Conservation (phyloP, 2,888 invertebrate genomes). For the Lasiommata megera region DNA sequence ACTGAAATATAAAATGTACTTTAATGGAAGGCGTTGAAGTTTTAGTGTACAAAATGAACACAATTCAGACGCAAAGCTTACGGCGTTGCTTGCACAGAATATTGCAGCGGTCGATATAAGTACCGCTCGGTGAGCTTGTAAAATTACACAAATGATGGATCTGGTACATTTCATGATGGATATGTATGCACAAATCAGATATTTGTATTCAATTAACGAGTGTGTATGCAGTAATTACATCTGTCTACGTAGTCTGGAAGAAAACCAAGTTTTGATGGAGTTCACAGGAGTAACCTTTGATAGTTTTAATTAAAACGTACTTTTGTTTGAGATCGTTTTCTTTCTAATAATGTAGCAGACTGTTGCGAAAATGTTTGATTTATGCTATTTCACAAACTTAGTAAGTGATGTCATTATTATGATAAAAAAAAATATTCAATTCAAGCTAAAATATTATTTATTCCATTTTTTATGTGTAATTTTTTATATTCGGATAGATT, state of each 20-base stretch:
- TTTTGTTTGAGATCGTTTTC: neutral
- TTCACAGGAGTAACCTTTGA: neutral
- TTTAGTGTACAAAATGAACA: slow-evolving; percentile 45
- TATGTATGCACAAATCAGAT: neutral
- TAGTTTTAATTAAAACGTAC: neutral
- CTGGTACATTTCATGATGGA: slow-evolving; percentile 35
- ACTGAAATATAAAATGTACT: slow-evolving; percentile 32
- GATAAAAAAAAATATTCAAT: no score
- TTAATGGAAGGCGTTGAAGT: slow-evolving; percentile 36
- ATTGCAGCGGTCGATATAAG: slow-evolving; percentile 47
- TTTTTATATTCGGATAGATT: no score
- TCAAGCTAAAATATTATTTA: no score
- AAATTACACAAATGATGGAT: slow-evolving; percentile 34
- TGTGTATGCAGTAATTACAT: slow-evolving; percentile 14
- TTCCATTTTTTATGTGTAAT: no score
- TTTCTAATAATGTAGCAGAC: neutral
- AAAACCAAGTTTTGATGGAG: neutral
- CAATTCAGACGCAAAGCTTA: slow-evolving; percentile 41
- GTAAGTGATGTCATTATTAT: no score
- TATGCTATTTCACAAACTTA: no score
- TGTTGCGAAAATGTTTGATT: neutral
- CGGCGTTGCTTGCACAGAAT: slow-evolving; percentile 37
- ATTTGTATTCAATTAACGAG: slow-evolving; percentile 25
- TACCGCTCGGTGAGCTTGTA: slow-evolving; percentile 23
- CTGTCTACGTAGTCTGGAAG: neutral